Percentiles rank a stretch among this genome's conserved stretches.
Conservation (phyloP, 2,113 vertebrate species). For the Rhinogobius similis region DNA sequence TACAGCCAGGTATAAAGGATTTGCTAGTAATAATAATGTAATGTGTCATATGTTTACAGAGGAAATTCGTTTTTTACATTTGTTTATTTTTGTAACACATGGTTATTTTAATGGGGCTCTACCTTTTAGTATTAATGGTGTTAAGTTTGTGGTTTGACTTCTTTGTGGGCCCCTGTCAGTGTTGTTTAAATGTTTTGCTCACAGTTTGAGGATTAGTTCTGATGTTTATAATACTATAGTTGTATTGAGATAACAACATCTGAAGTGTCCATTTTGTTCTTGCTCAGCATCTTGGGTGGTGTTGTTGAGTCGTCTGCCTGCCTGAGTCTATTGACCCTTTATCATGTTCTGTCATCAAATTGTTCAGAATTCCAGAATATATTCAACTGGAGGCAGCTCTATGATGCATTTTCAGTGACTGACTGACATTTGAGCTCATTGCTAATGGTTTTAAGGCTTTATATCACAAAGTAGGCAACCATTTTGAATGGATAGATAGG, state of each 20-base stretch:
- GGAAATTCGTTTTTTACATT: background rate
- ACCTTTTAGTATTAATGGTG: background rate
- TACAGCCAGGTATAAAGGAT: conserved; percentile 4
- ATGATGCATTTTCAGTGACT: too few relatives aligned
- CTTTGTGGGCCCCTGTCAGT: background rate
- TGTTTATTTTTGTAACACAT: background rate
- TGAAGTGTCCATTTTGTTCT: background rate
- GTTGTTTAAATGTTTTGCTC: background rate
- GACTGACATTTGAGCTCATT: too few relatives aligned
- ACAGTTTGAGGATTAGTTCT: background rate
- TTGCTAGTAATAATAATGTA: background rate
- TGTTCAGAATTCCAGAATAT: too few relatives aligned
- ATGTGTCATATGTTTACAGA: too few relatives aligned
- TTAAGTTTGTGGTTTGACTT: background rate
- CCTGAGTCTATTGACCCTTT: too few relatives aligned
- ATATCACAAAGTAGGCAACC: too few relatives aligned
- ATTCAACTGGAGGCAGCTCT: too few relatives aligned
- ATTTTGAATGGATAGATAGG: too few relatives aligned
- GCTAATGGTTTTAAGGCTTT: too few relatives aligned
- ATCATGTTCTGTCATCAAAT: too few relatives aligned
- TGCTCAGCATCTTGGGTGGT: background rate
- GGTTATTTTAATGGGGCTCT: background rate
- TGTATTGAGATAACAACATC: background rate
- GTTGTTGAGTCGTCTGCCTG: background rate
- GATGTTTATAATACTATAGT: background rate